These are phyloP conservation scores for Hydraecia micacea DNA, from an alignment of 2,888 invertebrate species.

Conservation along the genomic window DNA sequence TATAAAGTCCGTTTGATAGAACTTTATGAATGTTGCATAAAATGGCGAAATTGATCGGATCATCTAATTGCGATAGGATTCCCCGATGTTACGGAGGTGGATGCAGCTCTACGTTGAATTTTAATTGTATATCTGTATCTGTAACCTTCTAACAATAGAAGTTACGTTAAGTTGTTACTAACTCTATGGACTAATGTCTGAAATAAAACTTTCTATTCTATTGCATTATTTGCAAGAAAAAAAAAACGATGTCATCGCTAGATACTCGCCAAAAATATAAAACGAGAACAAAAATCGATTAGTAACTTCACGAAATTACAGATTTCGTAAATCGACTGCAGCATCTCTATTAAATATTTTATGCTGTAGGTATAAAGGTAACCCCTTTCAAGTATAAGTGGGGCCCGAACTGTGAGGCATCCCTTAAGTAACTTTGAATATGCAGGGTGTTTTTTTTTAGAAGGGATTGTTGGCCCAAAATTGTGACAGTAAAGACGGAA, in stretches of 20 bases:
- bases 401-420: conserved; percentile 28
- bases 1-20: neutral
- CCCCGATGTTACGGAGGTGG: no score
- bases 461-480: conserved; percentile 3
- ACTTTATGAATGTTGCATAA: neutral
- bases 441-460: conserved; percentile 32
- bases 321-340: neutral
- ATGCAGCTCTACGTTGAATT: no score
- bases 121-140: no score
- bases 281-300: neutral
- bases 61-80: neutral
- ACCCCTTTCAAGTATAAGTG: conserved; percentile 57
- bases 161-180: no score
- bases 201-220: no score
- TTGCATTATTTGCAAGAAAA: neutral
- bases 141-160: no score
- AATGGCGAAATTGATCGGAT: neutral
- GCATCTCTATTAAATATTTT: conserved; percentile 52
- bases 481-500: neutral
- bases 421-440: conserved; percentile 46
- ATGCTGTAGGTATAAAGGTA: conserved; percentile 56
- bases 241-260: neutral
- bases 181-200: no score
- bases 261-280: no score
- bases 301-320: neutral